Evolutionary conservation across 2,113 vertebrate genomes (phyloP), one percentile per base, ranked within the genome.

Genomic region (Paratilapia polleni): DNA sequence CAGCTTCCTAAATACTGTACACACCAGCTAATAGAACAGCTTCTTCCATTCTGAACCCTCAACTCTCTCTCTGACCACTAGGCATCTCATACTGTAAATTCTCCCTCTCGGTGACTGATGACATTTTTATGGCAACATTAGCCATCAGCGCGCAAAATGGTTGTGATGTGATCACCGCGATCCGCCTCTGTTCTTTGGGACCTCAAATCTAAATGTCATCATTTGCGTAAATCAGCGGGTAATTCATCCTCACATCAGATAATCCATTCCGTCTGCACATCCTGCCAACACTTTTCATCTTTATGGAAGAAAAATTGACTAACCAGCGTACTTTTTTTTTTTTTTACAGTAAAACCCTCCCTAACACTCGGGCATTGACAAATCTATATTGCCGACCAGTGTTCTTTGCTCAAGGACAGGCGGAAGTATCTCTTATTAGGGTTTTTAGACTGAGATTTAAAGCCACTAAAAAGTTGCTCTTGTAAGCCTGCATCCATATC

Each of bases 201-300:
- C 79, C 10, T 75, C 19, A 36, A 54, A 22, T 43, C 34, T 77
- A 68, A 78, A 85, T 87, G 77, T 85, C 85, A 87, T 28, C 13
- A 66, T 82, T 80, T 74, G 68, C 70, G 77, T 84, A 77, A 86
- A 84, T 78, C 81, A 84, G 58, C 10, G 7, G 15, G 15, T 81
- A 60, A 86, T 80, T 87, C 68, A 80, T 83, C 81, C 54, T 54
- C 47, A 26, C 38, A 84, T 77, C 61, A 64, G 78, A 74, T 78
- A 56, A 87, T 86, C 70, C 47, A 81, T 78, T 83, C 63, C 66
- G 26, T 70, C 52, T 36, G 28, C 28, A 60, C 22, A 26, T 49
- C 14, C 78, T 84, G 84, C 36, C 74, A 81, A 81, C 68, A 58
- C 64, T 28, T 86, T 68, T 82, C 60, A 81, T 78, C 63, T 78